Evolutionary conservation across 2,888 invertebrate species (phyloP).

Genomic region (Lacanobia wlatinum): DNA sequence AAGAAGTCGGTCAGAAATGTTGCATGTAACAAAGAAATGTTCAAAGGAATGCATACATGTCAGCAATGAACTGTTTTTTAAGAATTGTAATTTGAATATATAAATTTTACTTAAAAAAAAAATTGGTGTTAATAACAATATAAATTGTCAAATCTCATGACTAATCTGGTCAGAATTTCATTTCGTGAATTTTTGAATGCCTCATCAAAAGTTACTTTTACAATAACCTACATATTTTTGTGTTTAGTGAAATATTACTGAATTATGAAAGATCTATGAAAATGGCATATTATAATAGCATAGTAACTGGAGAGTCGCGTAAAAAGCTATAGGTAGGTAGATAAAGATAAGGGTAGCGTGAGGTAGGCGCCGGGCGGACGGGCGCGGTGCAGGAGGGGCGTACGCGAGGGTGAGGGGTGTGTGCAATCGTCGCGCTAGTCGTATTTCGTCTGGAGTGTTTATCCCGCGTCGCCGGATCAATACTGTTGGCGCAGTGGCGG

Average conservation of each 20-base stretch:
- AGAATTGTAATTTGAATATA: too few species aligned
- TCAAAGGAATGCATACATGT: background rate
- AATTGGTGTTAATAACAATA: too few species aligned
- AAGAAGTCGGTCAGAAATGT: background rate
- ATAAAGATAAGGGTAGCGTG: constrained; percentile 72
- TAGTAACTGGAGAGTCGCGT: constrained; percentile 77
- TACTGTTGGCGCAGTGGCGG: constrained; percentile 90
- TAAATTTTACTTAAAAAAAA: too few species aligned
- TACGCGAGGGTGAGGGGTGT: constrained; percentile 81
- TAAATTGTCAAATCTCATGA: too few species aligned
- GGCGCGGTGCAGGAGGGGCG: constrained; percentile 79
- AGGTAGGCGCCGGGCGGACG: constrained; percentile 76
- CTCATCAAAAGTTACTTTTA: background rate
- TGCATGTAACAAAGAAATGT: background rate
- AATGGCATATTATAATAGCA: constrained; percentile 67
- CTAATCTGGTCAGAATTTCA: too few species aligned
- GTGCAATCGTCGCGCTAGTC: constrained; percentile 89
- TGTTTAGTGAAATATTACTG: background rate
- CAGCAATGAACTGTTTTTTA: too few species aligned
- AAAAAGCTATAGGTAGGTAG: constrained; percentile 70
- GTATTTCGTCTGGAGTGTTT: constrained; percentile 91
- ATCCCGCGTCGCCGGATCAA: constrained; percentile 90
- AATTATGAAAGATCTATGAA: constrained; percentile 2
- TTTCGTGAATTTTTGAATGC: background rate
- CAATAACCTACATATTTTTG: background rate